Percentiles rank a stretch among this genome's conserved stretches.
These are phyloP conservation scores for Oncorhynchus gorbuscha DNA, from an alignment of 2,113 vertebrate species.

Conservation along the genomic window DNA sequence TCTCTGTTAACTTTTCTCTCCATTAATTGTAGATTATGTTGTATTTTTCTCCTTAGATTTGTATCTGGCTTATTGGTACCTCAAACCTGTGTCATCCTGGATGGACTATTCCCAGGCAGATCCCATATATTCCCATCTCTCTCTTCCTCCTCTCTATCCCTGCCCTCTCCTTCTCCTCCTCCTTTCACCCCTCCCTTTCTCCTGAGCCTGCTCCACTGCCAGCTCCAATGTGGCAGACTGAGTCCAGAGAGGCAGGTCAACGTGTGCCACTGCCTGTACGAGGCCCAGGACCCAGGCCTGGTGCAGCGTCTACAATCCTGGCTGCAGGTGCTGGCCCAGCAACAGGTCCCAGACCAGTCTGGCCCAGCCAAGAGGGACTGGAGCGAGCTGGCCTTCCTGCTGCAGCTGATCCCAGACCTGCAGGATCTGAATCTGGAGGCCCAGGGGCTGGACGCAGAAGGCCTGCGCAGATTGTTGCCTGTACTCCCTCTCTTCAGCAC, in stretches of 20 bases:
- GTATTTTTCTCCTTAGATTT: slow-evolving; percentile 34
- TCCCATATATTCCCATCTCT: slow-evolving; percentile 17
- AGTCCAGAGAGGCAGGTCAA: slow-evolving; percentile 51
- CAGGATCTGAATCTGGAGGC: slow-evolving; percentile 45
- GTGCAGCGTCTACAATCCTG: slow-evolving; percentile 30
- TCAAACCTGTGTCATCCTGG: slow-evolving; percentile 42
- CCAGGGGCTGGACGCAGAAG: slow-evolving; percentile 32
- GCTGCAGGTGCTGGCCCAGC: slow-evolving; percentile 40
- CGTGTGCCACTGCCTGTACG: slow-evolving; percentile 56
- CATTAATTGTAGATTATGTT: not conserved
- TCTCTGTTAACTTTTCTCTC: not conserved
- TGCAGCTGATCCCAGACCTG: slow-evolving; percentile 49
- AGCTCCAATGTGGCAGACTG: slow-evolving; percentile 36
- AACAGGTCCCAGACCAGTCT: not conserved
- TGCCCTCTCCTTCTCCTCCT: not conserved
- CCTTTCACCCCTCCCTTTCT: not conserved
- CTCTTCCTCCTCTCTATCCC: not conserved
- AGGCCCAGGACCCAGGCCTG: slow-evolving; percentile 49
- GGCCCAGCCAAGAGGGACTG: slow-evolving; percentile 27
- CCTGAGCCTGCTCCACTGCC: slow-evolving; percentile 42
- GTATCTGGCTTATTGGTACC: slow-evolving; percentile 54
- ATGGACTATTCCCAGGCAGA: slow-evolving; percentile 39
- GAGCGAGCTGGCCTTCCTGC: slow-evolving; percentile 55
- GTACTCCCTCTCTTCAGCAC: slow-evolving; percentile 54
- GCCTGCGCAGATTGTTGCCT: slow-evolving; percentile 41